Conservation (phyloP, 2,113 vertebrate species). For the Neotoma lepida region DNA sequence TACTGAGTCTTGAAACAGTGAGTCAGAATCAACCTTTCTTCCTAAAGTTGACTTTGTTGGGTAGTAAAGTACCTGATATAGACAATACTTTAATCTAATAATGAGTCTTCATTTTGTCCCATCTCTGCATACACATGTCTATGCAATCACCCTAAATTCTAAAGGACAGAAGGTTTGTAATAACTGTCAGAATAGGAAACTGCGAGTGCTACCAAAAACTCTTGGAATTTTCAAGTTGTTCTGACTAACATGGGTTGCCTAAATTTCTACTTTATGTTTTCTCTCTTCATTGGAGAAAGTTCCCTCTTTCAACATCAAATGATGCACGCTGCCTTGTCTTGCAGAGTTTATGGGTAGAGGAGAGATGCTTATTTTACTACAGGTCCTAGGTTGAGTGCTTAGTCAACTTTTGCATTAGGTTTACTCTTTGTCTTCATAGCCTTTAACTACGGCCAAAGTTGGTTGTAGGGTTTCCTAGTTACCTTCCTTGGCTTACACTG, state of each 20-base stretch:
- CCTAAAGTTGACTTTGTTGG: background rate
- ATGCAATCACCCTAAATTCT: too few relatives aligned
- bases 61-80: background rate
- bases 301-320: background rate
- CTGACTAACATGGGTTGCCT: background rate
- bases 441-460: background rate
- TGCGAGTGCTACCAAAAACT: background rate
- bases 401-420: background rate
- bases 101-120: background rate
- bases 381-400: background rate
- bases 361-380: background rate
- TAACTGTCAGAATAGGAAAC: background rate
- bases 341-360: background rate
- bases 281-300: background rate
- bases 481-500: background rate
- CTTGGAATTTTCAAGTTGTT: background rate
- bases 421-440: background rate
- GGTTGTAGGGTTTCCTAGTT: background rate
- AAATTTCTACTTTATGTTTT: background rate
- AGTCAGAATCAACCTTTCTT: background rate
- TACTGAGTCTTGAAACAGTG: background rate
- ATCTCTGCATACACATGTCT: background rate
- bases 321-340: background rate
- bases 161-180: background rate
- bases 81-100: background rate